These are phyloP conservation scores for Unio delphinus DNA, from an alignment of 2,888 invertebrate species.

Conservation along the genomic window DNA sequence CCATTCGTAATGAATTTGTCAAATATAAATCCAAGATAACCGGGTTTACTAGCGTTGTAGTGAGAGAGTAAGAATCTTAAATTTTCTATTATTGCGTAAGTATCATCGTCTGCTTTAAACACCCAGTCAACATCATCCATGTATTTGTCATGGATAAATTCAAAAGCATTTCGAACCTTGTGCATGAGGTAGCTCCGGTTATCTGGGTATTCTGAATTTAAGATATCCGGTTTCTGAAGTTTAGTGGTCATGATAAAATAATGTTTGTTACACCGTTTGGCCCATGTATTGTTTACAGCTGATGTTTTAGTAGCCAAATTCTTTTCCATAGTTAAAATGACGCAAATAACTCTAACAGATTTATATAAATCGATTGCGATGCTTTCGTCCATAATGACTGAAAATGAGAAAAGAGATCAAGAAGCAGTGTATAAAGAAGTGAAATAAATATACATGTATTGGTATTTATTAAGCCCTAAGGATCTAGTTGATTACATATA, in stretches of 20 bases:
- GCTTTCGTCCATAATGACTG: constrained; percentile 25
- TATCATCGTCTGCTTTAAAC: constrained; percentile 97
- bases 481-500: no score
- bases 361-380: constrained; percentile 74
- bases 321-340: constrained; percentile 93
- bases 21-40: constrained; percentile 80
- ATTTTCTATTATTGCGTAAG: constrained; percentile 96
- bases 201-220: constrained; percentile 12
- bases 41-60: constrained; percentile 81
- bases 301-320: constrained; percentile 89
- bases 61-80: constrained; percentile 88
- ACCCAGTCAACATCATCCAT: constrained; percentile 94
- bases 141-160: constrained; percentile 86
- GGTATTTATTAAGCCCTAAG: no score
- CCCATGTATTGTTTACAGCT: constrained; percentile 96
- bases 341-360: constrained; percentile 90
- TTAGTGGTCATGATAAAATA: constrained; percentile 69
- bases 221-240: constrained; percentile 75
- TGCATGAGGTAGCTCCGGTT: constrained; percentile 83
- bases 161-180: constrained; percentile 94
- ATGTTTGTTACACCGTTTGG: constrained; percentile 79
- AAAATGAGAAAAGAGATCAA: constrained; percentile 5
- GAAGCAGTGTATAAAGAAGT: no score
- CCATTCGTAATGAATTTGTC: constrained; percentile 59
- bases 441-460: no score